Percentiles rank a stretch among this genome's conserved stretches.
These are phyloP conservation scores for Pristionchus arcanus DNA, from an alignment of 2,888 invertebrate species.

Conservation along the genomic window DNA sequence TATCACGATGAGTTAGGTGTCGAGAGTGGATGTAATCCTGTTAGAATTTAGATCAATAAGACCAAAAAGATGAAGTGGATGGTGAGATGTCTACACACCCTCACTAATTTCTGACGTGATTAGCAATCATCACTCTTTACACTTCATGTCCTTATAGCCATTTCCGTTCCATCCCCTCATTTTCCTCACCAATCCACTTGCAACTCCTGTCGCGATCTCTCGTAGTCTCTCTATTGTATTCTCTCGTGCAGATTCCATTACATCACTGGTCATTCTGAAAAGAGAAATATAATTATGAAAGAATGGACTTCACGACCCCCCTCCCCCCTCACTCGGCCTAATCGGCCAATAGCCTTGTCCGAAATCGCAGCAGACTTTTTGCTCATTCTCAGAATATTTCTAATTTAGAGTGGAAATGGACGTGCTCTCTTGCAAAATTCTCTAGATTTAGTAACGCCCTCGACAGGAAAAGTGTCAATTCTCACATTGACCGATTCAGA, in stretches of 20 bases:
- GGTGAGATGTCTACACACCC: background rate
- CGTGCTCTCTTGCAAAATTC: constrained; percentile 5
- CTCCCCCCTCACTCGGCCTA: background rate
- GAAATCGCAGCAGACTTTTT: background rate
- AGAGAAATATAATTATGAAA: background rate
- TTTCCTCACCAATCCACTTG: constrained; percentile 43
- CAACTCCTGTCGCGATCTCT: constrained; percentile 35
- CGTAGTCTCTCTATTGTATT: constrained; percentile 8
- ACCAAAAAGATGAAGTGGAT: background rate
- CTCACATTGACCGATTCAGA: background rate
- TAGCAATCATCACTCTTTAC: background rate
- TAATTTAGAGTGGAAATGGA: background rate
- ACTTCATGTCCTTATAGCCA: background rate
- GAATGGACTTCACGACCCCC: background rate
- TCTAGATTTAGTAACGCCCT: background rate
- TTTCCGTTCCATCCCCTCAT: background rate
- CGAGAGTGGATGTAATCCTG: constrained; percentile 55
- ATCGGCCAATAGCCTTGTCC: background rate
- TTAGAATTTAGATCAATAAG: background rate
- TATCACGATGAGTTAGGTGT: constrained; percentile 47
- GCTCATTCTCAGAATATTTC: background rate
- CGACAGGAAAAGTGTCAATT: background rate
- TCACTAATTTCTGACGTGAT: background rate
- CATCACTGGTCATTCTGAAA: constrained; percentile 39
- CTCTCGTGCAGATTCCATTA: constrained; percentile 39